Conservation (phyloP, 2,888 invertebrate species). For the Sipha maydis region DNA sequence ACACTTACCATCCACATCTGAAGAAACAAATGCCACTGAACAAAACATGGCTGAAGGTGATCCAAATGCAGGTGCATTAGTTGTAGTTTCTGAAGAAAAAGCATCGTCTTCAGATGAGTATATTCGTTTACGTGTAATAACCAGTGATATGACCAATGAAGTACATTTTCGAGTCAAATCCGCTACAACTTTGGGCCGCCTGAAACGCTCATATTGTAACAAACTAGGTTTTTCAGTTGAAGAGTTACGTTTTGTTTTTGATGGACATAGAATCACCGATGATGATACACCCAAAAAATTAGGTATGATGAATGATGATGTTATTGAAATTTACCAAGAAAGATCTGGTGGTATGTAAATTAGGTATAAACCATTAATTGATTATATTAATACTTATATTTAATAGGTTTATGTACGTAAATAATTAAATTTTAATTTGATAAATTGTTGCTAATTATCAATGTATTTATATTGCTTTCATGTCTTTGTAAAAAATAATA, state of each 20-base stretch:
- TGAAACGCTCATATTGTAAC: conserved; percentile 79
- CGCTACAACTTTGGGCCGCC: conserved; percentile 78
- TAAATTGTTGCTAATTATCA: neutral
- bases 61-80: neutral
- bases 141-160: conserved; percentile 70
- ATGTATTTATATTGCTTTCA: neutral
- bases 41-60: neutral
- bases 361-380: neutral
- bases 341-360: conserved; percentile 71
- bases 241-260: conserved; percentile 77
- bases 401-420: too few relatives aligned
- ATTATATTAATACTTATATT: too few relatives aligned
- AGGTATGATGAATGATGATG: conserved; percentile 79
- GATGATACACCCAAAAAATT: conserved; percentile 78
- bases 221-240: conserved; percentile 73
- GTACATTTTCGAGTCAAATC: conserved; percentile 80
- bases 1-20: conserved; percentile 25
- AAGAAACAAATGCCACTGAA: conserved; percentile 17
- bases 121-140: conserved; percentile 67
- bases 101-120: neutral
- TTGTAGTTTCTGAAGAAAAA: conserved; percentile 1
- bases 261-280: conserved; percentile 77
- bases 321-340: conserved; percentile 78
- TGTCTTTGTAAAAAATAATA: neutral
- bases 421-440: neutral